Base-by-base conservation (phyloP, 2,797 vertebrate genomes). In the Paedocypris micromegethes region DNA sequence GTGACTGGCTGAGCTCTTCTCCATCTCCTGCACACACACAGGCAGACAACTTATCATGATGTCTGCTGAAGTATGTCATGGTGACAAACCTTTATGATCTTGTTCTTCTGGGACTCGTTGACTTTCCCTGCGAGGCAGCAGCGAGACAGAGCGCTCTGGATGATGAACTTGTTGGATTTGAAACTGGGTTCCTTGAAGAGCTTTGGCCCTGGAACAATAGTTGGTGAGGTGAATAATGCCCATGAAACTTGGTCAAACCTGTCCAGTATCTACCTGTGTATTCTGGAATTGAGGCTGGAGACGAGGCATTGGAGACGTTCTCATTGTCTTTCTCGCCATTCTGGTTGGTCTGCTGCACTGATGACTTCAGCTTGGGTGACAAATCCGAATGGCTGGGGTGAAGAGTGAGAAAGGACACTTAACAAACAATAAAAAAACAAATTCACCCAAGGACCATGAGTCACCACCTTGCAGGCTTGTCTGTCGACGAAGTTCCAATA, bases 81-180 rank as follows among this genome's bases (percentile, higher is more conserved):
- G 2, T 41, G 9, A 42, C 56, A 0, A 74, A 95, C 94, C 92
- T 94, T 92, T 0, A 94, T 82, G 5, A 95, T 92, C 78, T 90
- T 93, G 77, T 85, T 92, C 75, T 94, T 95, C 72, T 95, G 94
- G 0, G 87, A 76, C 78, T 96, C 93, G 3, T 96, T 96, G 79
- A 94, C 93, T 74, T 90, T 94, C 43, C 94, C 94, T 0, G 94
- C 94, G 46, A 96, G 89, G 77, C 94, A 96, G 84, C 94, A 96
- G 80, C 92, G 93, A 0, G 93, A 89, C 7, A 96, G 87, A 5
- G 94, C 94, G 0, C 91, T 96, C 82, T 95, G 90, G 77, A 96
- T 93, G 74, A 96, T 95, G 78, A 92, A 95, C 72, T 95, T 95
- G 85, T 96, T 96, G 68, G 94, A 96, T 80, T 95, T 96, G 68